Evolutionary conservation across 2,113 vertebrate species (phyloP).

Genomic region (Gobiocypris rarus): DNA sequence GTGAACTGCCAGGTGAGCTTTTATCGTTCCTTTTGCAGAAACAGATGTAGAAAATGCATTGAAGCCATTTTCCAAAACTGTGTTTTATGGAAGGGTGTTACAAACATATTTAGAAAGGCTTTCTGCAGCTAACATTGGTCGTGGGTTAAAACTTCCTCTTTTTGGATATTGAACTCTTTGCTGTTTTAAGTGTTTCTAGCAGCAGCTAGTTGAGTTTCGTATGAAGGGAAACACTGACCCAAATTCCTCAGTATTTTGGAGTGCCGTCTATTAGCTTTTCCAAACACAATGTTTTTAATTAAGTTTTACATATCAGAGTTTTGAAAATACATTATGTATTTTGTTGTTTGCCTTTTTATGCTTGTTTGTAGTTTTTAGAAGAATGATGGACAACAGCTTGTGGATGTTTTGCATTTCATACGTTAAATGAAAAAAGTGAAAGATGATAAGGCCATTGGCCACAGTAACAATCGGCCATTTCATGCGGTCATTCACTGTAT

Average conservation of each 20-base stretch:
- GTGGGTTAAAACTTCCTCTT: background rate
- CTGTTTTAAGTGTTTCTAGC: background rate
- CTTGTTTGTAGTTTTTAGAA: background rate
- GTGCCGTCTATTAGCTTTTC: background rate
- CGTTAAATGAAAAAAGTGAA: background rate
- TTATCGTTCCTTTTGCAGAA: background rate
- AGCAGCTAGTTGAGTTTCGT: background rate
- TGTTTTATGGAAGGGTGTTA: background rate
- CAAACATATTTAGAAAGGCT: background rate
- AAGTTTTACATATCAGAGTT: background rate
- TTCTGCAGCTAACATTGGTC: background rate
- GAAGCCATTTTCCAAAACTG: background rate
- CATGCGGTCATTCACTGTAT: background rate
- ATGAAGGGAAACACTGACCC: background rate
- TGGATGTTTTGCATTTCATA: background rate
- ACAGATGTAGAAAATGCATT: background rate
- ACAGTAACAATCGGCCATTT: background rate
- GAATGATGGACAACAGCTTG: background rate
- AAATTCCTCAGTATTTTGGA: background rate
- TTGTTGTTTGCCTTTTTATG: background rate
- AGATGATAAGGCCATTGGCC: background rate
- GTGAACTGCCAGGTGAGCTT: slow-evolving; percentile 69
- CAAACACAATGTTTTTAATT: background rate
- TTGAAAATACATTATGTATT: background rate
- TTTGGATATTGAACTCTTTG: background rate